Evolutionary conservation across 2,888 invertebrate species (phyloP).

Genomic region (Marronus borbonicus): DNA sequence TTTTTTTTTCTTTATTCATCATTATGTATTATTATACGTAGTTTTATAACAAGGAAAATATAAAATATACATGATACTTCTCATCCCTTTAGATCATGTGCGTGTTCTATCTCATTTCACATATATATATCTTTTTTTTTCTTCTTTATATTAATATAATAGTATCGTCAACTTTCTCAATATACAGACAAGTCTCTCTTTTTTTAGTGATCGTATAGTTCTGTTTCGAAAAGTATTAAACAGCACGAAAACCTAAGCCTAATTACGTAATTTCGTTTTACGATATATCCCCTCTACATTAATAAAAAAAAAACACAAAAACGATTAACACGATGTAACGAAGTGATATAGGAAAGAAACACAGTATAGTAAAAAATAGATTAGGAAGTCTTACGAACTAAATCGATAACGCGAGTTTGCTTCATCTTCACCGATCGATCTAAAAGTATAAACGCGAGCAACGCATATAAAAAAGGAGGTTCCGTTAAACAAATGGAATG

Average conservation of each 20-base stretch:
- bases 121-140: conserved; percentile 2
- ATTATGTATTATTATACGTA: conserved; percentile 24
- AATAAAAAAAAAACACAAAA: not conserved
- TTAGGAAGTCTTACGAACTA: conserved; percentile 12
- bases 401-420: not conserved
- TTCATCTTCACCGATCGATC: too few relatives aligned
- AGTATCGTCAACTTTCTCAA: conserved; percentile 62
- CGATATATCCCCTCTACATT: not conserved
- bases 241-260: conserved; percentile 33
- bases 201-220: conserved; percentile 12
- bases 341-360: conserved; percentile 9
- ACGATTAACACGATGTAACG: not conserved
- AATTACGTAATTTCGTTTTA: conserved; percentile 13
- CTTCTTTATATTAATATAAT: conserved; percentile 31
- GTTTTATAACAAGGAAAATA: conserved; percentile 39
- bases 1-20: conserved; percentile 29
- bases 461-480: conserved; percentile 30
- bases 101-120: conserved; percentile 52
- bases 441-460: not conserved
- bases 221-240: conserved; percentile 36
- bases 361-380: conserved; percentile 15
- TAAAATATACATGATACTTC: conserved; percentile 49
- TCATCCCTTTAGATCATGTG: conserved; percentile 59
- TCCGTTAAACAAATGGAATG: conserved; percentile 51
- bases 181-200: conserved; percentile 66